These are phyloP conservation scores for Scolanthus callimorphus DNA, from an alignment of 92 coral and sea anemone species.

Conservation along the genomic window DNA sequence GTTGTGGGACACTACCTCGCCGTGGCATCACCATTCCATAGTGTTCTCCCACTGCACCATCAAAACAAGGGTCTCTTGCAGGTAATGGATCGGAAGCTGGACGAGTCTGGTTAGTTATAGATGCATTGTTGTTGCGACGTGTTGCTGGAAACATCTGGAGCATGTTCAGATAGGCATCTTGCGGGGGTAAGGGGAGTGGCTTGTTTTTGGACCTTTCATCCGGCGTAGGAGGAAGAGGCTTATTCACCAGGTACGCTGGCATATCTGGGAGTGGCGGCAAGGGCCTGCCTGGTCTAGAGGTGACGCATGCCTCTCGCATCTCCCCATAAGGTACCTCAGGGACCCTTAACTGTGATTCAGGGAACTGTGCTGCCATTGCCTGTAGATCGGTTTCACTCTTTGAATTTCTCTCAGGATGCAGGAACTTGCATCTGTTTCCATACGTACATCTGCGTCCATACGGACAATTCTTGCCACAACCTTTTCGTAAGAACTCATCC, in stretches of 20 bases:
- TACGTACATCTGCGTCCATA: slow-evolving; percentile 88
- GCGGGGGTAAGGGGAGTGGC: slow-evolving; percentile 72
- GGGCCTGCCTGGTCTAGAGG: slow-evolving; percentile 37
- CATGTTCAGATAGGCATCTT: slow-evolving; percentile 57
- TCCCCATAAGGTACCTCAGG: slow-evolving; percentile 78
- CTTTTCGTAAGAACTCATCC: slow-evolving; percentile 82
- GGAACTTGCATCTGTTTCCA: slow-evolving; percentile 84
- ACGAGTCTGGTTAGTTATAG: slow-evolving; percentile 32
- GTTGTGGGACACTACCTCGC: slow-evolving; percentile 61
- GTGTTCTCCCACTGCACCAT: slow-evolving; percentile 26
- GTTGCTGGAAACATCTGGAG: slow-evolving; percentile 75
- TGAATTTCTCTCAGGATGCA: slow-evolving; percentile 87
- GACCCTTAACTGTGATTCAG: slow-evolving; percentile 28
- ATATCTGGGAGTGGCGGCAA: slow-evolving; percentile 66
- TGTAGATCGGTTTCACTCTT: slow-evolving; percentile 35
- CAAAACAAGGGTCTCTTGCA: slow-evolving; percentile 32
- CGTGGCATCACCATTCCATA: slow-evolving; percentile 40
- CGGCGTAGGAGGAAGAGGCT: slow-evolving; percentile 55
- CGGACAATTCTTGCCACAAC: slow-evolving; percentile 80
- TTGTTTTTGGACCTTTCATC: slow-evolving; percentile 34
- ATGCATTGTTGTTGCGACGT: slow-evolving; percentile 47
- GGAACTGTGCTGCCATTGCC: slow-evolving; percentile 25
- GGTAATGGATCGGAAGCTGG: slow-evolving; percentile 75
- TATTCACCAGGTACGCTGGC: slow-evolving; percentile 51
- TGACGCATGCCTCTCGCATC: slow-evolving; percentile 19